These are phyloP conservation scores for Macrotis lagotis DNA, from an alignment of 2,113 vertebrate genomes.

Conservation along the genomic window DNA sequence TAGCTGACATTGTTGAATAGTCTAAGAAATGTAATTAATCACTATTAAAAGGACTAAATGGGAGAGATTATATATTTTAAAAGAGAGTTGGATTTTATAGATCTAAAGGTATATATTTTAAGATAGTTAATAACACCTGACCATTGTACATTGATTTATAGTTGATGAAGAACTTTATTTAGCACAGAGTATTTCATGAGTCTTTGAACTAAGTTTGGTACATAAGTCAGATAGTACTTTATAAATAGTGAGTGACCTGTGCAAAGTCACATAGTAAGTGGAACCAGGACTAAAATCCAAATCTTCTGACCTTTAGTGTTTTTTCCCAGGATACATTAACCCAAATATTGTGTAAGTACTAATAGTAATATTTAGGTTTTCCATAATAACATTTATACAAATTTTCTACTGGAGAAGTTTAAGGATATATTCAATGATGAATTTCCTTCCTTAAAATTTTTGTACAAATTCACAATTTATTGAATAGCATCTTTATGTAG, in stretches of 20 bases:
- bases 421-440: conserved; percentile 37
- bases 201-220: background rate
- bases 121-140: conserved; percentile 21
- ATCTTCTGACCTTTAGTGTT: background rate
- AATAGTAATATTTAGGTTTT: background rate
- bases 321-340: background rate
- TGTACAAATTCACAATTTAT: conserved; percentile 26
- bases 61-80: conserved; percentile 21
- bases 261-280: background rate
- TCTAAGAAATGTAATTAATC: conserved; percentile 28
- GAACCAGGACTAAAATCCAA: background rate
- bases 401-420: conserved; percentile 30
- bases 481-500: background rate
- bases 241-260: background rate
- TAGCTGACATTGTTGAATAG: conserved; percentile 12
- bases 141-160: background rate
- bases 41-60: conserved; percentile 57
- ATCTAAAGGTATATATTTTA: background rate
- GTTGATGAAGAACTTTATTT: background rate
- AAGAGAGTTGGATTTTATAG: conserved; percentile 41
- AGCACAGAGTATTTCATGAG: background rate
- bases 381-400: background rate
- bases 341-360: background rate
- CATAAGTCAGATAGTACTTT: background rate
- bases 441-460: conserved; percentile 46